These are phyloP conservation scores for Saccostrea cuccullata DNA, from an alignment of 1,140 invertebrate species.

Conservation along the genomic window DNA sequence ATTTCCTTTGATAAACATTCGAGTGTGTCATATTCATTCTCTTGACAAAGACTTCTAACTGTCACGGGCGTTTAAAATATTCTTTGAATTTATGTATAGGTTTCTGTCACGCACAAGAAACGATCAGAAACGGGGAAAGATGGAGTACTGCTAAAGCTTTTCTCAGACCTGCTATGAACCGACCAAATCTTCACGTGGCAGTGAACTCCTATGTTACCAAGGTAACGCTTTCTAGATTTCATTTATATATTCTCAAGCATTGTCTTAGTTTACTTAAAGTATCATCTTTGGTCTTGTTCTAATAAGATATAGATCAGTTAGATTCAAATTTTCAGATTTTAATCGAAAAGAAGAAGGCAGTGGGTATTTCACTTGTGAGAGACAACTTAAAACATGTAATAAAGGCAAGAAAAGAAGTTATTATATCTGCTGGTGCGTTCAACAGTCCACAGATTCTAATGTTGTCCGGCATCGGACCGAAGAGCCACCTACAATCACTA, in stretches of 20 bases:
- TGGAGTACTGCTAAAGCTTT: conserved; percentile 65
- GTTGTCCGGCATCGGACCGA: too few species aligned
- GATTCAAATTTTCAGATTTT: not conserved
- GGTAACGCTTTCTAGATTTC: conserved; percentile 36
- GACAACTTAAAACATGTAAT: too few species aligned
- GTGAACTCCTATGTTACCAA: conserved; percentile 61
- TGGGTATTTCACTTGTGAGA: too few species aligned
- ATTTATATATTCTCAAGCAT: too few species aligned
- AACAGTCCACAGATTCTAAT: not conserved
- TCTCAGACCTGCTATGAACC: conserved; percentile 59
- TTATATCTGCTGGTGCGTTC: not conserved
- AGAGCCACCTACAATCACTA: too few species aligned
- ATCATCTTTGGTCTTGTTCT: too few species aligned
- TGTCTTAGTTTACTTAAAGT: too few species aligned
- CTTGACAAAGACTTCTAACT: too few species aligned
- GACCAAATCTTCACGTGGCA: conserved; percentile 66
- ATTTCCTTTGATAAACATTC: too few species aligned
- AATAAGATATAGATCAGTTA: too few species aligned
- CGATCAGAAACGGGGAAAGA: conserved; percentile 52
- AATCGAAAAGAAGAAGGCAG: not conserved
- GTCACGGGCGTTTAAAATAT: too few species aligned
- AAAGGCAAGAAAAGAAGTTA: not conserved
- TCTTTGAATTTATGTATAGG: not conserved
- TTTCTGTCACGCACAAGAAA: not conserved
- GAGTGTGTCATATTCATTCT: too few species aligned